Conservation (phyloP, 37 sponge, comb jelly and placozoan genomes). For the Petrosia ficiformis region DNA sequence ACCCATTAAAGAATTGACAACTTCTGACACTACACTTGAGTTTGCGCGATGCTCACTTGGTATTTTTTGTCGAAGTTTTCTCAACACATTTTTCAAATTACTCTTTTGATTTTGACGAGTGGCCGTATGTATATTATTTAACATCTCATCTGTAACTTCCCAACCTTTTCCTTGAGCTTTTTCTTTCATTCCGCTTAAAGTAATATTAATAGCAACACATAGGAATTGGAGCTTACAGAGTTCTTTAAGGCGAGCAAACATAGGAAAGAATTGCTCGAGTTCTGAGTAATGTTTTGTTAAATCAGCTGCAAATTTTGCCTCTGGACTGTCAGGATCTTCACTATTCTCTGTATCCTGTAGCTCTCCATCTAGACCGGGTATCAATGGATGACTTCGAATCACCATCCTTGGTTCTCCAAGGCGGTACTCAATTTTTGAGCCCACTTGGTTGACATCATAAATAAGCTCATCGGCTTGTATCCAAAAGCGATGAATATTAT, state of each 20-base stretch:
- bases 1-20: background rate
- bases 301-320: slow-evolving; percentile 59
- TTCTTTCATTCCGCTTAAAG: slow-evolving; percentile 7
- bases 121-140: slow-evolving; percentile 4
- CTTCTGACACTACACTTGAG: background rate
- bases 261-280: slow-evolving; percentile 44
- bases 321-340: slow-evolving; percentile 60
- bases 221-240: slow-evolving; percentile 50
- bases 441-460: slow-evolving; percentile 3
- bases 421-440: background rate
- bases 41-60: no score
- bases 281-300: slow-evolving; percentile 46
- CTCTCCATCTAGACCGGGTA: slow-evolving; percentile 50
- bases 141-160: slow-evolving; percentile 1
- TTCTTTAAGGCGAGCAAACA: slow-evolving; percentile 63
- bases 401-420: slow-evolving; percentile 41
- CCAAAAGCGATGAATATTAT: slow-evolving; percentile 47
- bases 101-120: no score
- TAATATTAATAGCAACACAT: background rate
- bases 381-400: slow-evolving; percentile 37
- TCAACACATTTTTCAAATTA: no score
- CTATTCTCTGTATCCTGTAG: slow-evolving; percentile 48
- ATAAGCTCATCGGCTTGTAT: slow-evolving; percentile 66
- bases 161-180: background rate
- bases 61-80: no score